Base-by-base conservation (phyloP, 2,888 invertebrate genomes). In the Meliscaeva auricollis region DNA sequence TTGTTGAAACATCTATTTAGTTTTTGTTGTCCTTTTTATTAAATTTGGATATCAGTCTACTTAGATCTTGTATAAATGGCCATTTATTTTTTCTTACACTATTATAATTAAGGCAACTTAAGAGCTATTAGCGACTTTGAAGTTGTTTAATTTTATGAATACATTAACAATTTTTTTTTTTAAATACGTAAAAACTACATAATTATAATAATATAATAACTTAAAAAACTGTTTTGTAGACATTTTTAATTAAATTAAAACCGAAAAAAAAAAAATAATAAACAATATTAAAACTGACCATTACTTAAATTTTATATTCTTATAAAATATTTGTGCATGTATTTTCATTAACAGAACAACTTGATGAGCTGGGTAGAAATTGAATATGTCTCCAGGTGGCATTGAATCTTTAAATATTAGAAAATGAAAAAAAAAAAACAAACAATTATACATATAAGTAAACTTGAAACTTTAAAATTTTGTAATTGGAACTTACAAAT, bases 351-450 rank as follows among this genome's bases (percentile, higher is more conserved):
- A 90, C 89, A 56, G 89, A 89, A 76, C 91, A 91, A 68, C 90
- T 89, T 26, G 90, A 89, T 9, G 91, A 90, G 35, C 89, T 89
- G 15, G 91, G 90, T 87, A 91, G 87, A 73, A 91, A 91, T 81
- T 91, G 91, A 87, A 91, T 90, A 68, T 91, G 91, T 79, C 90
- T 90, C 91, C 91, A 91, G 11, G 91, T 90, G 66, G 91, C 90
- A 79, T 91, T 91, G 64, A 91, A 91, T 62, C 91, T 91, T 77
- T n/a, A 76, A 50, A 17, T 26, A n/a, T n/a, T n/a, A n/a, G n/a
- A n/a, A 13, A 58, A 52, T 38, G 20, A 38, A n/a, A 35, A 17
- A 46, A 35, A 35, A 11, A 35, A 6, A 17, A 17, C 2, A 6
- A 32, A 22, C 20, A 3, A 4, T 20, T 17, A 17, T 56, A 2